Percentiles rank a stretch among this genome's conserved stretches.
These are phyloP conservation scores for Leptinotarsa juncta DNA, from an alignment of 2,888 invertebrate genomes.

Conservation along the genomic window DNA sequence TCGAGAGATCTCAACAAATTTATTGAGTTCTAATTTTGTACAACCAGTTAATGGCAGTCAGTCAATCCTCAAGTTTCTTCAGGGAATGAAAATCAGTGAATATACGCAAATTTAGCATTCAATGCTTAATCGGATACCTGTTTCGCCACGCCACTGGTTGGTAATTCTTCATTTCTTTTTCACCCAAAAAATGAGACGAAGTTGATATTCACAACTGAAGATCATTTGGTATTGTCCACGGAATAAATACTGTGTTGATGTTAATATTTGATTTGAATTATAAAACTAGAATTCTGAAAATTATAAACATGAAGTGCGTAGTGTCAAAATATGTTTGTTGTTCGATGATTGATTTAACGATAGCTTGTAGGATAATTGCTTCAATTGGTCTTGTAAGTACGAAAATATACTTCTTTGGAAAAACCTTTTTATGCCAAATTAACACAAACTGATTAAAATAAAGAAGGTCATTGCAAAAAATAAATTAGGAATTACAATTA, in stretches of 20 bases:
- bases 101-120: not conserved
- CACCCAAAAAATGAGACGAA: not conserved
- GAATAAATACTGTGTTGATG: not conserved
- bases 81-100: too few relatives aligned
- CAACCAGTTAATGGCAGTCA: too few relatives aligned
- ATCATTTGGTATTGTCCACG: not conserved
- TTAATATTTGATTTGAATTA: not conserved
- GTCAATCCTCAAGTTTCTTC: too few relatives aligned
- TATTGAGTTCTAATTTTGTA: too few relatives aligned
- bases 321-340: conserved; percentile 31
- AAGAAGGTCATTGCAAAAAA: too few relatives aligned
- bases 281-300: not conserved
- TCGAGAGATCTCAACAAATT: too few relatives aligned
- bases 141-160: conserved; percentile 3
- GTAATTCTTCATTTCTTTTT: not conserved
- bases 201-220: not conserved
- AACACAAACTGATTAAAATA: not conserved
- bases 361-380: conserved; percentile 29
- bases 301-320: not conserved
- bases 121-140: not conserved
- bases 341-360: conserved; percentile 27
- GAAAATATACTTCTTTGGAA: not conserved
- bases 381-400: conserved; percentile 18
- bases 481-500: too few relatives aligned
- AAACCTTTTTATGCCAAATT: not conserved